phyloP scores from a whole-genome alignment of 2,113 vertebrate species.

The Lagopus leucura region DNA sequence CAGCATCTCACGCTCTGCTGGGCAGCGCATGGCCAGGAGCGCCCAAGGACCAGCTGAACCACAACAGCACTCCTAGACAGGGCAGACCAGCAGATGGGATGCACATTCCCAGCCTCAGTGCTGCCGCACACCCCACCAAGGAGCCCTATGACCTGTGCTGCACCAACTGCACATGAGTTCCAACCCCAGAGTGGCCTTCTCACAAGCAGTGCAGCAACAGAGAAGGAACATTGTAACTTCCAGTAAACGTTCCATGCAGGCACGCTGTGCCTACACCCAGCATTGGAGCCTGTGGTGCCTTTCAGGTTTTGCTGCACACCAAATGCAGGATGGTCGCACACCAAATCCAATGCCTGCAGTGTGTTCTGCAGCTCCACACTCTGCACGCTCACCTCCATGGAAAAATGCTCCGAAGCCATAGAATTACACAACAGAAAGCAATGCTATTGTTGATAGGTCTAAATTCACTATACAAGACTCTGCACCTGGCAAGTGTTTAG shows the following conservation, averaged over 20 bases:
- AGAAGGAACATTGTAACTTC: background rate
- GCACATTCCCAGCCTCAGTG: background rate
- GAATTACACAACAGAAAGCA: background rate
- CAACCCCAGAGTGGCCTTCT: background rate
- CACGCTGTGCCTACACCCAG: background rate
- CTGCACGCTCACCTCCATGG: background rate
- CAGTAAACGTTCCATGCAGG: background rate
- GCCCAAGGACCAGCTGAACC: background rate
- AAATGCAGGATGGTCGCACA: background rate
- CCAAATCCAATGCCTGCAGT: background rate
- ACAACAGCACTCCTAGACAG: fast-evolving
- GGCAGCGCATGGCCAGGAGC: background rate
- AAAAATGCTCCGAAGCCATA: background rate
- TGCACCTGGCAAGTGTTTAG: slow-evolving; percentile 41
- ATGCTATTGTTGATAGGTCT: background rate
- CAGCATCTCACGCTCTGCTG: background rate
- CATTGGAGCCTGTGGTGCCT: background rate
- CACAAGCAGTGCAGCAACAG: fast-evolving
- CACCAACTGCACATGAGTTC: background rate
- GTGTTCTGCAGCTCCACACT: background rate
- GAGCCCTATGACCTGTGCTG: background rate
- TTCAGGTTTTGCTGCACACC: background rate
- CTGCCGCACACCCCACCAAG: background rate
- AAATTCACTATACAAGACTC: background rate
- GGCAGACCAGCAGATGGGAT: background rate